A percentile compares a stretch with the other conserved stretches of the same genome.
These are phyloP conservation scores for Aurelia aurita DNA, from an alignment of 30 jellyfish, hydroid and myxozoan genomes.

Conservation along the genomic window DNA sequence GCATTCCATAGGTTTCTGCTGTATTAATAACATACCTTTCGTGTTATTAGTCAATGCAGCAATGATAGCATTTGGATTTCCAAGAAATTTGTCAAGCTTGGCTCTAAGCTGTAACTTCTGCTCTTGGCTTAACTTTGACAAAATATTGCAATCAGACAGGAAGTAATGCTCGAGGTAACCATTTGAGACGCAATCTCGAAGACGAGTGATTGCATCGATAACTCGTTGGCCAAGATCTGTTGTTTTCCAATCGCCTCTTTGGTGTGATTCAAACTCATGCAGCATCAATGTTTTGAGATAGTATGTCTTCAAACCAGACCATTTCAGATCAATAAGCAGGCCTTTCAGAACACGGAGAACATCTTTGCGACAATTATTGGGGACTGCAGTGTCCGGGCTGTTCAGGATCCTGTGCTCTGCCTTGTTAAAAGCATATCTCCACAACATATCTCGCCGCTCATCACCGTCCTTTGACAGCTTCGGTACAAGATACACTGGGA, in stretches of 20 bases:
- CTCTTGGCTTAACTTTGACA: background rate
- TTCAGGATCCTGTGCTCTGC: conserved; percentile 6
- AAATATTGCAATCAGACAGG: conserved; percentile 18
- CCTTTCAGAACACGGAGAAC: conserved; percentile 34
- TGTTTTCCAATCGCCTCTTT: conserved; percentile 14
- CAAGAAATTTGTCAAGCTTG: conserved; percentile 26
- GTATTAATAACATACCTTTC: too few species aligned
- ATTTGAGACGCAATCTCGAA: background rate
- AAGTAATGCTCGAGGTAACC: conserved; percentile 15
- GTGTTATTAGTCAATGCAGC: too few species aligned
- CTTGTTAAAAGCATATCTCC: conserved; percentile 38
- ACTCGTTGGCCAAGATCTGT: conserved; percentile 20
- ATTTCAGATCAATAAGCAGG: conserved; percentile 8
- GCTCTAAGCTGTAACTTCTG: background rate
- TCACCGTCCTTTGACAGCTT: conserved; percentile 4
- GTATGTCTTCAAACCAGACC: conserved; percentile 32
- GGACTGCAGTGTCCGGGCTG: background rate
- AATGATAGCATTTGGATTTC: conserved; percentile 8
- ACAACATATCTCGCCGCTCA: conserved; percentile 6
- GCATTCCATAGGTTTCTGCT: too few species aligned
- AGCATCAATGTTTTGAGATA: conserved; percentile 31
- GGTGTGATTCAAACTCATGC: conserved; percentile 19
- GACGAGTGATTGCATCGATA: background rate
- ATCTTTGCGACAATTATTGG: conserved; percentile 20
- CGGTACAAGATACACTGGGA: conserved; percentile 25